Base-by-base conservation (phyloP, 2,113 vertebrate species). In the Osmerus eperlanus region DNA sequence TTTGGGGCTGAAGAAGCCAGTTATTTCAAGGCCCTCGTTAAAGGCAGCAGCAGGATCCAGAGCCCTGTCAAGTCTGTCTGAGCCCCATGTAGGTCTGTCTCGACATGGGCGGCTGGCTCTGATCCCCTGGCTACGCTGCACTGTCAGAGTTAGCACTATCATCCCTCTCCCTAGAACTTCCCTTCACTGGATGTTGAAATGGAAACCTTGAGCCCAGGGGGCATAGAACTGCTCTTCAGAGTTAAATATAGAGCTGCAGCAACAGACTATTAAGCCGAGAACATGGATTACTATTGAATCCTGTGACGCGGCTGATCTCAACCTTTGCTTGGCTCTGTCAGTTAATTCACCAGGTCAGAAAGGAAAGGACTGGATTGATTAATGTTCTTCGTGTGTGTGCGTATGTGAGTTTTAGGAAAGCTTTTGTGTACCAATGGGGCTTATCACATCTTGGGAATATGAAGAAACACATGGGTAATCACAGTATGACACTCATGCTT, bases 71-170 rank as follows among this genome's bases (percentile, higher is more conserved):
- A 54, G 53, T 54, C 59, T 80, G 72, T 83, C 74, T 68, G 75
- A 74, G 74, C 67, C 79, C 68, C 55, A 63, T 66, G 53, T 59
- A 8, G 63, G 73, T 81, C 80, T 81, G 80, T 74, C 72, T 67
- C 67, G 84, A 79, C 66, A 74, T 75, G 82, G 74, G 80, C 78
- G 70, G 61, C 76, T 76, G 86, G 74, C 68, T 82, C 73, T 75
- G 79, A 83, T 84, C 88, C 85, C 82, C 59, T 23, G 0, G 80
- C 73, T 82, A 73, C 75, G 55, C 47, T 62, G 71, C 47, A 65
- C 71, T 23, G 72, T 58, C 52, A 72, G 72, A 72, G 14, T 70
- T 78, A 72, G 70, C 66, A 15, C 78, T 70, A 71, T 70, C 66
- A 61, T 73, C 56, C 51, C 18, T 66, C 55, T 78, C 6, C 58